Conservation (phyloP, 2,113 vertebrate species). For the Ciconia maguari region DNA sequence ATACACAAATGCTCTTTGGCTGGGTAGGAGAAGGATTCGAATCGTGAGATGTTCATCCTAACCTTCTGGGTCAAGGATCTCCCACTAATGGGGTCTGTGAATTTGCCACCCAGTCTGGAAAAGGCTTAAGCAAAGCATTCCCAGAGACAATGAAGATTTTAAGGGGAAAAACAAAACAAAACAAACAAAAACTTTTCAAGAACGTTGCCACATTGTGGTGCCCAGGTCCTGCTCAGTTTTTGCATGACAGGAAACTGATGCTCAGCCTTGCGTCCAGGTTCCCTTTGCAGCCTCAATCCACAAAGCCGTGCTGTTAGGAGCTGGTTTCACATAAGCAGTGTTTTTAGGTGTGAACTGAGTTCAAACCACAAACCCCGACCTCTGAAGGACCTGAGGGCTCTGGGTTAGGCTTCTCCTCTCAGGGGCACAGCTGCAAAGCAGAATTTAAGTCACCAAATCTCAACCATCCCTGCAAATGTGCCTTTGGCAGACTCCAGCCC, state of each 20-base stretch:
- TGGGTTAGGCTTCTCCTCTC: background rate
- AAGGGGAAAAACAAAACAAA: background rate
- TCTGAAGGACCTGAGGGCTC: background rate
- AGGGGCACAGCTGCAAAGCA: background rate
- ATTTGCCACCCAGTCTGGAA: background rate
- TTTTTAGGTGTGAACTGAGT: background rate
- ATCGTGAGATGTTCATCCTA: background rate
- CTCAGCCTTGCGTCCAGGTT: rapidly evolving
- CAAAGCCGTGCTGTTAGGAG: rapidly evolving
- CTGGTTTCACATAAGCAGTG: background rate
- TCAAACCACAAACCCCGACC: background rate
- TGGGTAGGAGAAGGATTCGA: background rate
- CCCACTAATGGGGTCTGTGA: background rate
- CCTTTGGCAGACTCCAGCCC: background rate
- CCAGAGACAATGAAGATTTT: background rate
- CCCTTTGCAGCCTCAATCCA: background rate
- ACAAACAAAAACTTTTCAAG: background rate
- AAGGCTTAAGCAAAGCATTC: background rate
- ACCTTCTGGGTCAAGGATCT: background rate
- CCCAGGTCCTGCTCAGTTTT: background rate
- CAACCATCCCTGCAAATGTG: background rate
- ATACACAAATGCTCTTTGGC: background rate
- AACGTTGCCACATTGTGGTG: background rate
- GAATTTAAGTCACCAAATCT: background rate
- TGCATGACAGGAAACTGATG: background rate